phyloP scores from a whole-genome alignment of 2,888 invertebrate species.

The Netelia melanura region DNA sequence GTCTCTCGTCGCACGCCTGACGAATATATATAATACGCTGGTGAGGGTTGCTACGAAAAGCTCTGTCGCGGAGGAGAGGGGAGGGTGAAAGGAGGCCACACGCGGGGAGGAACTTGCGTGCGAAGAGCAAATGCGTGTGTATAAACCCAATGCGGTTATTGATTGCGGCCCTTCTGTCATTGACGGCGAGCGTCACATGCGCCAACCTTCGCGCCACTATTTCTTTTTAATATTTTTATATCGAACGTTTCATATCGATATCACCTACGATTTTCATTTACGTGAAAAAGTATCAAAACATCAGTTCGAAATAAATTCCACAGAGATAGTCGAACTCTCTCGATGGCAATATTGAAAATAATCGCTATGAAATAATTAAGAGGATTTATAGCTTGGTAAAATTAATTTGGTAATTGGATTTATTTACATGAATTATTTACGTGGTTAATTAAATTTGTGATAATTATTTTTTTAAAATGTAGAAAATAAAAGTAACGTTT shows the following conservation, averaged over 20 bases:
- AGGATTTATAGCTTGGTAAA: neutral
- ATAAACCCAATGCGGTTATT: slow-evolving; percentile 81
- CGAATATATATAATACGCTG: slow-evolving; percentile 43
- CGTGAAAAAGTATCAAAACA: neutral
- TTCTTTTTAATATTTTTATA: slow-evolving; percentile 19
- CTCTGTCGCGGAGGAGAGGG: slow-evolving; percentile 69
- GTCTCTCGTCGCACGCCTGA: slow-evolving; percentile 6
- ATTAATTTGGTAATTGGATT: neutral
- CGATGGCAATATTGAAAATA: neutral
- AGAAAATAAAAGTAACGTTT: neutral
- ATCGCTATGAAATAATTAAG: neutral
- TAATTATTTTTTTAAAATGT: neutral
- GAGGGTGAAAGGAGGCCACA: slow-evolving; percentile 68
- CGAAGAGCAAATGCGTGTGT: slow-evolving; percentile 78
- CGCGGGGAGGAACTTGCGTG: slow-evolving; percentile 69
- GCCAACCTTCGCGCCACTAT: slow-evolving; percentile 75
- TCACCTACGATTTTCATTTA: neutral
- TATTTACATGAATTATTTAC: neutral
- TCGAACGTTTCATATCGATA: slow-evolving; percentile 2
- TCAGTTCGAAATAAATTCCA: neutral
- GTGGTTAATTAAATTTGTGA: no score
- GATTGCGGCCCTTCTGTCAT: slow-evolving; percentile 82
- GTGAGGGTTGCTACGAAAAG: slow-evolving; percentile 50
- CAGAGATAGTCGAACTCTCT: neutral
- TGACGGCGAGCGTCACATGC: slow-evolving; percentile 81